Percentiles rank a stretch among this genome's conserved stretches.
Evolutionary conservation across 2,113 vertebrate species (phyloP).

Genomic region (Melanerpes aurifrons): DNA sequence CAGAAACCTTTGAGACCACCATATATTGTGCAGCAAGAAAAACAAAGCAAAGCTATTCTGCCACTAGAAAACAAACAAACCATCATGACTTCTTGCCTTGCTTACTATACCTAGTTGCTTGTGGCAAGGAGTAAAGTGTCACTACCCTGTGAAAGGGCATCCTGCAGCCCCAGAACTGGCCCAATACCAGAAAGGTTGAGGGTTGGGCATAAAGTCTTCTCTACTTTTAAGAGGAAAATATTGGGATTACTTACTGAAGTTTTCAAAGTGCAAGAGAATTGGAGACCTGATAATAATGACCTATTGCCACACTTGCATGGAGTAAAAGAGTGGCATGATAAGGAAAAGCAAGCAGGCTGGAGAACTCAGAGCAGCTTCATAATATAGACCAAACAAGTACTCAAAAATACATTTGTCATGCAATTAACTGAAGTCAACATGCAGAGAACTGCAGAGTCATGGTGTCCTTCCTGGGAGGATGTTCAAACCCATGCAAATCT

Average conservation of each 20-base stretch:
- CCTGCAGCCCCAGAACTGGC: not conserved
- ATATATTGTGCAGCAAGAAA: not conserved
- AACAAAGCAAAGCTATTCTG: not conserved
- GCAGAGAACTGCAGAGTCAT: not conserved
- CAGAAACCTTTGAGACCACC: not conserved
- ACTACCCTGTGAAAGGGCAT: not conserved
- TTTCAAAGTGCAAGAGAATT: not conserved
- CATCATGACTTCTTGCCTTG: not conserved
- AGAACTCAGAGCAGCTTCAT: not conserved
- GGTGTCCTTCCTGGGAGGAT: not conserved
- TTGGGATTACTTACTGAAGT: not conserved
- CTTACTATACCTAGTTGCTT: rapidly evolving
- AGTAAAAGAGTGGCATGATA: not conserved
- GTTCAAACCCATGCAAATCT: not conserved
- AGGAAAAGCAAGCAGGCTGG: not conserved
- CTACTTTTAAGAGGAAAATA: not conserved
- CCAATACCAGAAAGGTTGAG: not conserved
- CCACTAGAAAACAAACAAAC: not conserved
- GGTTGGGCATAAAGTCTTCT: not conserved
- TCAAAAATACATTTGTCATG: not conserved
- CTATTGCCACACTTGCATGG: not conserved
- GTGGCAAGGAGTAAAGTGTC: not conserved
- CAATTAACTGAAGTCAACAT: constrained; percentile 13
- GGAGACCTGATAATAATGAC: not conserved
- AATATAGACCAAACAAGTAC: constrained; percentile 23